A percentile compares a stretch with the other conserved stretches of the same genome.
phyloP scores from a whole-genome alignment of 2,113 vertebrate genomes.

The cattle (Bos taurus) region ARS-UCD2.0 NC_037347.1:55999501-56000000 shows the following conservation, averaged over 20 bases:
- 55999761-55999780: background rate
- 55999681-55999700: too few species aligned
- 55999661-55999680: background rate
- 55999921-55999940: background rate
- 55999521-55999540: background rate
- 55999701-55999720: background rate
- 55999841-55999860: background rate
- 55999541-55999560: background rate
- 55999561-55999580: slow-evolving; percentile 7
- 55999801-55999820: background rate
- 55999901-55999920: background rate
- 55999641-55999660: slow-evolving; percentile 30
- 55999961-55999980: background rate
- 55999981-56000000: background rate
- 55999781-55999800: background rate
- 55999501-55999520: background rate
- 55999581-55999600: slow-evolving; percentile 32
- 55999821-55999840: background rate
- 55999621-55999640: slow-evolving; percentile 55
- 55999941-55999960: background rate
- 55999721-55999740: background rate
- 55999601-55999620: slow-evolving; percentile 50
- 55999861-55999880: background rate
- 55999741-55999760: background rate
- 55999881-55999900: background rate